phyloP scores from a whole-genome alignment of 2,888 invertebrate species.

The Aphelenchoides bicaudatus region DNA sequence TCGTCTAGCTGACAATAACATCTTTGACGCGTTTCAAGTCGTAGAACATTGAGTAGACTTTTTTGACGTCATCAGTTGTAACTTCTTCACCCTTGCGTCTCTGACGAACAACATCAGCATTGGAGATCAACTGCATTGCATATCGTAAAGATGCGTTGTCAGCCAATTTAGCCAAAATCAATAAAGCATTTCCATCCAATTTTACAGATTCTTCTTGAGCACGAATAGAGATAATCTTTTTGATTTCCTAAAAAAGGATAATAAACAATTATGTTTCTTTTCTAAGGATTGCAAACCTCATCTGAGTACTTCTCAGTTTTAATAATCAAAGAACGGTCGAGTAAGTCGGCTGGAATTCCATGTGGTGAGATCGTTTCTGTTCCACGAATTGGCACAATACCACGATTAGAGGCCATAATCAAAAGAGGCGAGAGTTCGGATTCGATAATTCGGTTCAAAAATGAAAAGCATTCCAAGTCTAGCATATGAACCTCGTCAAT shows the following conservation, averaged over 20 bases:
- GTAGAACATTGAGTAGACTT: conserved; percentile 87
- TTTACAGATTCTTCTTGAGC: conserved; percentile 92
- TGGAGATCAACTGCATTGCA: conserved; percentile 93
- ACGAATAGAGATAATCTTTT: conserved; percentile 44
- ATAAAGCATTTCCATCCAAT: conserved; percentile 82
- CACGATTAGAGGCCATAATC: conserved; percentile 96
- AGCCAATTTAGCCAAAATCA: conserved; percentile 85
- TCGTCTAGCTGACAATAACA: neutral
- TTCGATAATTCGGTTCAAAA: conserved; percentile 90
- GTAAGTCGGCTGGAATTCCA: conserved; percentile 90
- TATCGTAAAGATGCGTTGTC: conserved; percentile 82
- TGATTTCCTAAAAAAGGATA: conserved; percentile 30
- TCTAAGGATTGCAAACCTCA: conserved; percentile 27
- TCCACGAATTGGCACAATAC: conserved; percentile 78
- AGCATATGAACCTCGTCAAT: conserved; percentile 77
- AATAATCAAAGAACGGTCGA: conserved; percentile 70
- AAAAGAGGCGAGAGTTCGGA: conserved; percentile 92
- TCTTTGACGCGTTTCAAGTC: conserved; percentile 70
- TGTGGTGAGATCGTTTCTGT: conserved; percentile 90
- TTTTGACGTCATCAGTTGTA: conserved; percentile 80
- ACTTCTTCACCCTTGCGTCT: conserved; percentile 75
- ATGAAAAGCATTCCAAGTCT: conserved; percentile 98
- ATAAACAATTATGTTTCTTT: no score
- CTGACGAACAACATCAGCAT: conserved; percentile 85
- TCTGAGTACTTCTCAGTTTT: conserved; percentile 66